phyloP scores from a whole-genome alignment of 2,888 invertebrate species.

The Quadroppia sp. region DNA sequence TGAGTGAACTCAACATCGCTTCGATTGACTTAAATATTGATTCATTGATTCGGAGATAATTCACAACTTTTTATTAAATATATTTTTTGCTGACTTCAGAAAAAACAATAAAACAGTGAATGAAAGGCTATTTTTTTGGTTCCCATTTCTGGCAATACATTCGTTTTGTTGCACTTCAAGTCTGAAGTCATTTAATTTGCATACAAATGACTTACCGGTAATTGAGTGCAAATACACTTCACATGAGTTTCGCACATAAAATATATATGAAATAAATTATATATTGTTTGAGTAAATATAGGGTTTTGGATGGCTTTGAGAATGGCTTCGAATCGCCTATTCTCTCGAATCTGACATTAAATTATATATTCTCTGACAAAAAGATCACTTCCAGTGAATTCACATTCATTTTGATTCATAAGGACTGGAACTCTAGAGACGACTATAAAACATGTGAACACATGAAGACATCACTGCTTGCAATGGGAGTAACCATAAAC shows the following conservation, averaged over 20 bases:
- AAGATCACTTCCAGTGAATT: neutral
- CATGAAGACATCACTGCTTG: neutral
- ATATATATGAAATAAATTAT: slow-evolving; percentile 6
- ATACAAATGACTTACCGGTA: slow-evolving; percentile 4
- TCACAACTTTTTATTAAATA: no score
- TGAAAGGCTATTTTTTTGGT: neutral
- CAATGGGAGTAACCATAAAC: neutral
- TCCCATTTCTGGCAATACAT: neutral
- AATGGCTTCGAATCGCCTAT: no score
- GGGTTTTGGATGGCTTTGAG: neutral
- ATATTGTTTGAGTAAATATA: slow-evolving; percentile 15
- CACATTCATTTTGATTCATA: neutral
- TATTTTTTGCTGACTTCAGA: no score
- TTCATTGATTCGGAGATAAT: no score
- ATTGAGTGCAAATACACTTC: neutral
- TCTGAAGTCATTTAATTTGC: neutral
- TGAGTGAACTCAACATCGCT: no score
- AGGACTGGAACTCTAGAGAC: neutral
- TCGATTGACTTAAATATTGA: no score
- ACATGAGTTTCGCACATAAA: neutral
- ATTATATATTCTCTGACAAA: neutral
- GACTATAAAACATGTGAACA: neutral
- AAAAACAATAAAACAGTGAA: no score
- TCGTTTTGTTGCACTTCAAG: neutral
- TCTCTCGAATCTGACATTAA: no score